These are phyloP conservation scores for Syrrhaptes paradoxus DNA, from an alignment of 2,113 vertebrate species.

Conservation along the genomic window DNA sequence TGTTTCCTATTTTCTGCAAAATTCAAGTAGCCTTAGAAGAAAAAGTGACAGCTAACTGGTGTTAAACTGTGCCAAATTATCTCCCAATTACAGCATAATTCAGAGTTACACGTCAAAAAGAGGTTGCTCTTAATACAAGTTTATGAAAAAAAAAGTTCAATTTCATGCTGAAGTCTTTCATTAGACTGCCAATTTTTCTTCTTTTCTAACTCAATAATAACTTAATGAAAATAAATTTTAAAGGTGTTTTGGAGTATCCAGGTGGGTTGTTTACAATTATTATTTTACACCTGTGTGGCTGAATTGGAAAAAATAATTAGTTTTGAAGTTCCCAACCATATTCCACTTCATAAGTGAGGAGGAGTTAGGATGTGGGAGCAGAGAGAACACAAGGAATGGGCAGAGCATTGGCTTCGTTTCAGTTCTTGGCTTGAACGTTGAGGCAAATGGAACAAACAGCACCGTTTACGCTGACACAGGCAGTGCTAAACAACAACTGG, in stretches of 20 bases:
- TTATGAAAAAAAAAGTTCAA: not conserved
- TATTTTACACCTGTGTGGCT: not conserved
- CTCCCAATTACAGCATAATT: not conserved
- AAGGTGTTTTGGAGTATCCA: not conserved
- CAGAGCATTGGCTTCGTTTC: not conserved
- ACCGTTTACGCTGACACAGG: accelerated
- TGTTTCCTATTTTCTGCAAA: not conserved
- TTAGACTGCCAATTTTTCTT: not conserved
- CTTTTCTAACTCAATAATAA: not conserved
- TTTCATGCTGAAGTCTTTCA: not conserved
- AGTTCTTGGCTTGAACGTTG: not conserved
- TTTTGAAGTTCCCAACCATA: not conserved
- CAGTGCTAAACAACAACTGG: not conserved
- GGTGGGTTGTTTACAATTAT: not conserved
- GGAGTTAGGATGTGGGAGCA: not conserved
- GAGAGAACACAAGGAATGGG: not conserved
- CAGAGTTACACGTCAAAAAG: not conserved
- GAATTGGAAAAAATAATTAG: not conserved
- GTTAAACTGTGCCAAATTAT: not conserved
- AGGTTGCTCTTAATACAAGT: not conserved
- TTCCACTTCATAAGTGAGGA: not conserved
- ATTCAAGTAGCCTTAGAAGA: not conserved
- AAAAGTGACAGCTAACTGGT: not conserved
- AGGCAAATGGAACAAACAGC: not conserved
- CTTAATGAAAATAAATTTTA: conserved; percentile 1